Evolutionary conservation across 2,888 invertebrate genomes (phyloP).

Genomic region (Silvanus unidentatus): DNA sequence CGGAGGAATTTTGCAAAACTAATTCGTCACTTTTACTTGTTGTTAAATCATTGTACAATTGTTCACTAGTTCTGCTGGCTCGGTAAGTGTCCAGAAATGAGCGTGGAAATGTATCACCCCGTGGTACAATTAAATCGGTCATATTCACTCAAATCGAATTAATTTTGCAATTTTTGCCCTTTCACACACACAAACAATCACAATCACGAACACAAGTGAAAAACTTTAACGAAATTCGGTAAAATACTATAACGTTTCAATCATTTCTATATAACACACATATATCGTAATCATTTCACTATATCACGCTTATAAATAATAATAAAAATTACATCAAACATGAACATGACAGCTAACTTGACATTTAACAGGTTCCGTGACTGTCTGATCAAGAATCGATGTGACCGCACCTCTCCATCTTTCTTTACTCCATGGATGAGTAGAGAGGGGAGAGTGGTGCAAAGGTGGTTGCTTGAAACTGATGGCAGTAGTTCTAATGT

Average conservation of each 20-base stretch:
- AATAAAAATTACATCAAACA: slow-evolving; percentile 1
- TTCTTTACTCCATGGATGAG: too few relatives aligned
- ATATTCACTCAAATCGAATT: slow-evolving; percentile 20
- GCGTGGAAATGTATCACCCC: slow-evolving; percentile 47
- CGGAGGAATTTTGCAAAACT: slow-evolving; percentile 44
- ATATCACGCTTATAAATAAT: slow-evolving; percentile 1
- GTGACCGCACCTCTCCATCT: too few relatives aligned
- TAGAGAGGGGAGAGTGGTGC: too few relatives aligned
- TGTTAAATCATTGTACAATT: slow-evolving; percentile 46
- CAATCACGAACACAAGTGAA: too few relatives aligned
- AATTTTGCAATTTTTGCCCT: not conserved
- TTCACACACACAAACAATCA: not conserved
- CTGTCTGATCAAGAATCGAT: too few relatives aligned
- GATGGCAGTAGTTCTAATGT: too few relatives aligned
- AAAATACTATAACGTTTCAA: too few relatives aligned
- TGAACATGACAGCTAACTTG: slow-evolving; percentile 1
- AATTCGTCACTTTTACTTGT: slow-evolving; percentile 51
- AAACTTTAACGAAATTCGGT: too few relatives aligned
- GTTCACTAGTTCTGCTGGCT: slow-evolving; percentile 38
- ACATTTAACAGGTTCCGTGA: not conserved
- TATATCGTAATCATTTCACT: not conserved
- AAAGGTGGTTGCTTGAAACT: too few relatives aligned
- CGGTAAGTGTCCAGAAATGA: slow-evolving; percentile 45
- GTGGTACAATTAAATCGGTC: slow-evolving; percentile 44
- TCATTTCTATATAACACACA: too few relatives aligned